phyloP scores from a whole-genome alignment of 2,113 vertebrate genomes.

The Helogale parvula region DNA sequence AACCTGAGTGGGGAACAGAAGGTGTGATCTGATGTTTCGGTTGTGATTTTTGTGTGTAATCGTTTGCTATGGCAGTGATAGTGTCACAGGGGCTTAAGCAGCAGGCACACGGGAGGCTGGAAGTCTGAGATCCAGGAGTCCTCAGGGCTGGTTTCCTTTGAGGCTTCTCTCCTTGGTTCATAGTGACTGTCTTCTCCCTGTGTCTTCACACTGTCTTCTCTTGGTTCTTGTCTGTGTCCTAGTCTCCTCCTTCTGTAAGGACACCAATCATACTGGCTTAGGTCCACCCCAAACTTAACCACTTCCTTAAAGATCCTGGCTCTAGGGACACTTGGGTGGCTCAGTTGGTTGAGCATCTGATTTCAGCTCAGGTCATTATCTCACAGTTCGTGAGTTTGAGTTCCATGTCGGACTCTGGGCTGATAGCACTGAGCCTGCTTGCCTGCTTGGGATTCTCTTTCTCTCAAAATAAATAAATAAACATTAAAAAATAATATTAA shows the following conservation, averaged over 20 bases:
- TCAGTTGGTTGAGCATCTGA: too few relatives aligned
- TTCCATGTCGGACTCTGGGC: too few relatives aligned
- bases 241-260: background rate
- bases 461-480: too few relatives aligned
- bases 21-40: background rate
- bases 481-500: background rate
- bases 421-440: too few relatives aligned
- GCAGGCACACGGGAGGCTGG: background rate
- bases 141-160: background rate
- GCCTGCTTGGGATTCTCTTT: too few relatives aligned
- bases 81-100: background rate
- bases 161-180: background rate
- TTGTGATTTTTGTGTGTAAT: too few relatives aligned
- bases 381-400: too few relatives aligned
- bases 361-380: too few relatives aligned
- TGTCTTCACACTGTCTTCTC: background rate
- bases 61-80: fast-evolving
- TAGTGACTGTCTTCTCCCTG: fast-evolving
- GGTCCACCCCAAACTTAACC: background rate
- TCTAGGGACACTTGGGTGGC: background rate
- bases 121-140: background rate
- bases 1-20: background rate
- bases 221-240: background rate
- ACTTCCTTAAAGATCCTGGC: background rate
- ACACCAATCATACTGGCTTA: background rate